These are phyloP conservation scores for Ivindomyrus marchei DNA, from an alignment of 2,113 vertebrate genomes.

Conservation along the genomic window DNA sequence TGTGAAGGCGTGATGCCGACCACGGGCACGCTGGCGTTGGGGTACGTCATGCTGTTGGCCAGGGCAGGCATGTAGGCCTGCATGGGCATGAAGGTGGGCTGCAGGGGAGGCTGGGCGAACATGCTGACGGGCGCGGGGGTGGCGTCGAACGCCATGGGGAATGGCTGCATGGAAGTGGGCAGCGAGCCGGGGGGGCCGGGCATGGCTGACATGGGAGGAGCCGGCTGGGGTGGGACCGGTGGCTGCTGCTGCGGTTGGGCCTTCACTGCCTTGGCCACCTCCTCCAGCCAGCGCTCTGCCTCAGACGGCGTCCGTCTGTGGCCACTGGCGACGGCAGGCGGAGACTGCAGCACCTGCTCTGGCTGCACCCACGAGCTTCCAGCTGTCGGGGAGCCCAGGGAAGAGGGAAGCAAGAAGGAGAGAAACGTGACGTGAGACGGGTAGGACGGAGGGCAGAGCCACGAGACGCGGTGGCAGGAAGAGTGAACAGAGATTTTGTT, in stretches of 20 bases:
- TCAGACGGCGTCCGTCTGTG: constrained; percentile 83
- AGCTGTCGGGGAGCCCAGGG: constrained; percentile 27
- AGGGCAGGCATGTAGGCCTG: constrained; percentile 67
- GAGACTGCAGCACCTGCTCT: constrained; percentile 45
- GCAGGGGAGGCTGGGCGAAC: constrained; percentile 65
- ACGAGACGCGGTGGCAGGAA: neutral
- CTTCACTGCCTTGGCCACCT: constrained; percentile 76
- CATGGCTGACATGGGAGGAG: constrained; percentile 45
- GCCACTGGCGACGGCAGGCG: constrained; percentile 59
- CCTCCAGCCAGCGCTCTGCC: constrained; percentile 83
- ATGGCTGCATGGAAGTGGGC: constrained; percentile 66
- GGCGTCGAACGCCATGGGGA: constrained; percentile 62
- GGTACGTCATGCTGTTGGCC: constrained; percentile 70
- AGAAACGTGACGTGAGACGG: neutral
- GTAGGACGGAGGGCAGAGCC: neutral
- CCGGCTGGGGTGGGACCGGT: constrained; percentile 36
- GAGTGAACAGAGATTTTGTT: neutral
- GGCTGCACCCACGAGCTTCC: constrained; percentile 54
- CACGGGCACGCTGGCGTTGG: constrained; percentile 70
- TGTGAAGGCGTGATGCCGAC: constrained; percentile 88
- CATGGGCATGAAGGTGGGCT: constrained; percentile 68
- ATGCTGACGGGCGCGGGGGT: constrained; percentile 61
- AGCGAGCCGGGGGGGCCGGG: constrained; percentile 57
- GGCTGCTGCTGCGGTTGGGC: constrained; percentile 66
- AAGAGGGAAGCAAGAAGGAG: neutral